These are phyloP conservation scores for Pseudocheirus occidentalis DNA, from an alignment of 2,797 vertebrate genomes.

Conservation along the genomic window DNA sequence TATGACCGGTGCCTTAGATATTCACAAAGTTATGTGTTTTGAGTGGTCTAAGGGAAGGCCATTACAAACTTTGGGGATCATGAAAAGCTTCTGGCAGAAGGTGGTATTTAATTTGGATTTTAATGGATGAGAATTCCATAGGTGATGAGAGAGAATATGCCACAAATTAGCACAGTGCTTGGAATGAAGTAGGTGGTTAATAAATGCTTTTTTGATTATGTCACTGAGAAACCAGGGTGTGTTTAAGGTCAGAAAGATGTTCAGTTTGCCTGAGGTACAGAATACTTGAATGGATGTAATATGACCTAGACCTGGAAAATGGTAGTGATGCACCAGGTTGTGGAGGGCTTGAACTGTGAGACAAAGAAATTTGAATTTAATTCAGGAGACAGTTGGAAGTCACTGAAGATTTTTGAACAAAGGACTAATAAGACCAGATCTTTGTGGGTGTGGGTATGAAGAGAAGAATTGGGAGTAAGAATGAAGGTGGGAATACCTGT, in stretches of 20 bases:
- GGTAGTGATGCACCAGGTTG: not conserved
- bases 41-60: slow-evolving; percentile 26
- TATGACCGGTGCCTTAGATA: not conserved
- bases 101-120: not conserved
- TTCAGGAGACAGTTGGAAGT: not conserved
- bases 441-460: not conserved
- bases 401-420: not conserved
- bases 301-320: not conserved
- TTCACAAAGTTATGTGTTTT: slow-evolving; percentile 53
- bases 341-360: not conserved
- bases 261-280: not conserved
- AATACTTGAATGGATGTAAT: not conserved
- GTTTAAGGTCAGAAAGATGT: not conserved
- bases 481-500: not conserved
- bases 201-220: not conserved
- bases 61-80: slow-evolving; percentile 28
- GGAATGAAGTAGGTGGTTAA: not conserved
- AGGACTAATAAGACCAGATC: not conserved
- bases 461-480: not conserved
- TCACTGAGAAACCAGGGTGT: too few species aligned
- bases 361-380: not conserved
- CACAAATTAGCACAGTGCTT: not conserved
- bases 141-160: not conserved
- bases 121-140: not conserved
- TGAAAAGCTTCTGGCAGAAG: not conserved